Evolutionary conservation across 1,140 invertebrate species (phyloP).

Genomic region (Cyclina sinensis): DNA sequence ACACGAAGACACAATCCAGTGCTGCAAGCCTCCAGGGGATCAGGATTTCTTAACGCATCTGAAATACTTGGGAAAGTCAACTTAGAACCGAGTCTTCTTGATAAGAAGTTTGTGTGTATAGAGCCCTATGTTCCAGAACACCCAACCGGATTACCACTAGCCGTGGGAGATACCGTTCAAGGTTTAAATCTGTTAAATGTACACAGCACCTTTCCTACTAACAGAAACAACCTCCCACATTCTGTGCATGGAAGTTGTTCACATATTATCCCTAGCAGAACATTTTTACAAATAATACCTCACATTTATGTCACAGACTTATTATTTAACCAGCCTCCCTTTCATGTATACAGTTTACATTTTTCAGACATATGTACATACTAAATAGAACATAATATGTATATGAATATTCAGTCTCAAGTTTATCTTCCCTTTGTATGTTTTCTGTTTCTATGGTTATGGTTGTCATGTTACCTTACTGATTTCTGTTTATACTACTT

Average conservation of each 20-base stretch:
- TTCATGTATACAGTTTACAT: not conserved
- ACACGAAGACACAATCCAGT: not conserved
- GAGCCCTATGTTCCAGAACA: slow-evolving; percentile 92
- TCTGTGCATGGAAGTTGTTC: slow-evolving; percentile 5
- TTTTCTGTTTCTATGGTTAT: too few species aligned
- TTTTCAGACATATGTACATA: not conserved
- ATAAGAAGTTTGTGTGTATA: slow-evolving; percentile 94
- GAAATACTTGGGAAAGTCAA: slow-evolving; percentile 11
- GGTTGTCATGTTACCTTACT: too few species aligned
- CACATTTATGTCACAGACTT: slow-evolving; percentile 20
- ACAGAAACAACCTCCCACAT: slow-evolving; percentile 18
- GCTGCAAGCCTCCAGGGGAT: not conserved
- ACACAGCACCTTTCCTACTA: slow-evolving; percentile 10
- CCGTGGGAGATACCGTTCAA: slow-evolving; percentile 96
- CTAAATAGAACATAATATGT: too few species aligned
- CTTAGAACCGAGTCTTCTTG: slow-evolving; percentile 77
- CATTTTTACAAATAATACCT: not conserved
- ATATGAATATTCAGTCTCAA: too few species aligned
- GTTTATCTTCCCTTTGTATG: too few species aligned
- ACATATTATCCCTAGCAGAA: slow-evolving; percentile 10
- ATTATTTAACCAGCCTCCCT: not conserved
- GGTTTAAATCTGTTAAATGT: slow-evolving; percentile 87
- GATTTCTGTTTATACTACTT: too few species aligned
- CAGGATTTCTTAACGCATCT: not conserved
- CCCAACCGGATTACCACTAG: slow-evolving; percentile 92